Evolutionary conservation across 2,888 invertebrate genomes (phyloP).

Genomic region (Sericinus montela): DNA sequence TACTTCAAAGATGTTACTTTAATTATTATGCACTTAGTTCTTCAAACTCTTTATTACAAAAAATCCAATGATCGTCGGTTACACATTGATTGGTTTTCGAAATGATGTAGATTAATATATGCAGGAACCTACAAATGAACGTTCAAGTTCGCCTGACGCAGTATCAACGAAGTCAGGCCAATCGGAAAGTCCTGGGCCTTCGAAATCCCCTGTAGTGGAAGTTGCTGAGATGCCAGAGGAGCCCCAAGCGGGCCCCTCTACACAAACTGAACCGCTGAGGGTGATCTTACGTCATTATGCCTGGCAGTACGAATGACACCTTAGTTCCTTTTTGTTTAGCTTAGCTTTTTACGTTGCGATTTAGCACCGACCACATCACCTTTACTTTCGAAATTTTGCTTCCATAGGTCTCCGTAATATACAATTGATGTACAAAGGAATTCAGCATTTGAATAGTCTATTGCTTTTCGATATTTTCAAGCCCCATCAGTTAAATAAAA

Average conservation of each 20-base stretch:
- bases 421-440: conserved; percentile 55
- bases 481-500: conserved; percentile 19
- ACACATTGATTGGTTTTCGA: neutral
- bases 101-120: conserved; percentile 29
- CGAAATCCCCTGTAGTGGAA: conserved; percentile 37
- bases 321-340: conserved; percentile 70
- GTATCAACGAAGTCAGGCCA: conserved; percentile 38
- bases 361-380: conserved; percentile 52
- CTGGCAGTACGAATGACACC: conserved; percentile 78
- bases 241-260: conserved; percentile 58
- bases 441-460: conserved; percentile 64
- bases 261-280: conserved; percentile 60
- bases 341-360: conserved; percentile 60
- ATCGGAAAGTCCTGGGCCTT: conserved; percentile 39
- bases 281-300: conserved; percentile 75
- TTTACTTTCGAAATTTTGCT: conserved; percentile 37
- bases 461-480: conserved; percentile 11
- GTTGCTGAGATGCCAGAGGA: conserved; percentile 42
- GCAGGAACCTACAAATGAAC: conserved; percentile 53
- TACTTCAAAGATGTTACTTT: no score
- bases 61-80: neutral
- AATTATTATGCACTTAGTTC: no score
- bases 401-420: conserved; percentile 41
- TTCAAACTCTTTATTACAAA: no score
- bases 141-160: conserved; percentile 51